phyloP scores from a whole-genome alignment of 2,113 vertebrate genomes.

The Antechinus stuartii region DNA sequence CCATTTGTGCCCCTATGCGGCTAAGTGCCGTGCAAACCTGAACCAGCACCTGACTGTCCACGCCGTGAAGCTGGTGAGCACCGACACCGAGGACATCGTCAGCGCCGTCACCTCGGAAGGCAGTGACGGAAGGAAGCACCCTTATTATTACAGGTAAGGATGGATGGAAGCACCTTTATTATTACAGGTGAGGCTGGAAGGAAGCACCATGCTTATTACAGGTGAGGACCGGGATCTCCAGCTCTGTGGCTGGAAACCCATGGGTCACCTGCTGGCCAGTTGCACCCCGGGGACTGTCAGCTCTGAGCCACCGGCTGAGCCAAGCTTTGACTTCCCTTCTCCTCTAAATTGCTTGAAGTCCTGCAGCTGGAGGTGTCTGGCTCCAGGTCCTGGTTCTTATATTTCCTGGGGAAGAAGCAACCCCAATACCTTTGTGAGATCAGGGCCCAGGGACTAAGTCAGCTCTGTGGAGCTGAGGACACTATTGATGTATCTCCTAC shows the following conservation, averaged over 20 bases:
- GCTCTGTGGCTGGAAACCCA: rapidly evolving
- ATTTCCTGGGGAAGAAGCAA: background rate
- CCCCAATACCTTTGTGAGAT: background rate
- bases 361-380: background rate
- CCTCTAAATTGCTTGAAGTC: background rate
- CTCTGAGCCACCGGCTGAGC: rapidly evolving
- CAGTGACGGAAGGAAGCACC: conserved; percentile 93
- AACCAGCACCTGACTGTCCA: conserved; percentile 99
- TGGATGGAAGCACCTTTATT: conserved; percentile 95
- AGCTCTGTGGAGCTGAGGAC: background rate
- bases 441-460: background rate
- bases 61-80: conserved; percentile 98
- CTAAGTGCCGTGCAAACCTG: conserved; percentile 98
- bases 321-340: background rate
- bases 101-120: conserved; percentile 93
- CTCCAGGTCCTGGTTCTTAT: background rate
- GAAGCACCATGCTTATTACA: conserved; percentile 97
- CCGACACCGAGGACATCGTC: conserved; percentile 95
- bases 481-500: background rate
- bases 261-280: background rate
- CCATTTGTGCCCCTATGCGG: conserved; percentile 99
- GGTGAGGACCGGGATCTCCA: conserved; percentile 83
- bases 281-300: rapidly evolving
- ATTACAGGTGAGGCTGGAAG: conserved; percentile 95
- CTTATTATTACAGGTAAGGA: conserved; percentile 96